Evolutionary conservation across 2,797 vertebrate species (phyloP).

Genomic region (Eremophila alpestris): DNA sequence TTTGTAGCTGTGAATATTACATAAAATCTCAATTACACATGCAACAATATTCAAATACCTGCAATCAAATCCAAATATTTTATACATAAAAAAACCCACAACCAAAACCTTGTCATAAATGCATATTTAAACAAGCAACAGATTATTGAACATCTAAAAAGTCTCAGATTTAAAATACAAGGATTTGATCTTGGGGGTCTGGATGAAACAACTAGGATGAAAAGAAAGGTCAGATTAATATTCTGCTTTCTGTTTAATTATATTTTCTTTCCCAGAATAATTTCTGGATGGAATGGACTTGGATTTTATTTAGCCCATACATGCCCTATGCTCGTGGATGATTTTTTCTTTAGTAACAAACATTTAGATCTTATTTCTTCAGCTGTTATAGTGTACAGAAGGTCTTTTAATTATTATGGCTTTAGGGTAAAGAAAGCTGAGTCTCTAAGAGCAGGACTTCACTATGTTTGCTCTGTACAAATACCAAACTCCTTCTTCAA

Average conservation of each 20-base stretch:
- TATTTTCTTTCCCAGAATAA: not conserved
- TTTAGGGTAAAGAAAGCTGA: not conserved
- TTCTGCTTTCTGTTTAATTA: not conserved
- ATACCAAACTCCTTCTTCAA: not conserved
- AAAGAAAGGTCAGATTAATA: not conserved
- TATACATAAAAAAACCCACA: not conserved
- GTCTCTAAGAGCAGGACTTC: not conserved
- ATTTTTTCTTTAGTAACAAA: not conserved
- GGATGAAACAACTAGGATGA: not conserved
- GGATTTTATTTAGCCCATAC: fast-evolving
- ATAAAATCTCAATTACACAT: not conserved
- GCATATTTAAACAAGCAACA: not conserved
- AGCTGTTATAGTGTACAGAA: not conserved
- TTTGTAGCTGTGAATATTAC: not conserved
- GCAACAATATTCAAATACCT: not conserved
- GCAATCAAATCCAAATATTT: not conserved
- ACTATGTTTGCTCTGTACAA: not conserved
- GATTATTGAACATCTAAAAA: not conserved
- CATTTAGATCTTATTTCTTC: not conserved
- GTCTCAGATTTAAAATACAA: not conserved
- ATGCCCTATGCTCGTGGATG: not conserved
- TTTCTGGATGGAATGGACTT: not conserved
- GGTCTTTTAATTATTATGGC: not conserved
- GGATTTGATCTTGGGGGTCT: not conserved
- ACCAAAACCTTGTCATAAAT: not conserved